Evolutionary conservation across 2,113 vertebrate species (phyloP).

Genomic region (Climacteris rufus): DNA sequence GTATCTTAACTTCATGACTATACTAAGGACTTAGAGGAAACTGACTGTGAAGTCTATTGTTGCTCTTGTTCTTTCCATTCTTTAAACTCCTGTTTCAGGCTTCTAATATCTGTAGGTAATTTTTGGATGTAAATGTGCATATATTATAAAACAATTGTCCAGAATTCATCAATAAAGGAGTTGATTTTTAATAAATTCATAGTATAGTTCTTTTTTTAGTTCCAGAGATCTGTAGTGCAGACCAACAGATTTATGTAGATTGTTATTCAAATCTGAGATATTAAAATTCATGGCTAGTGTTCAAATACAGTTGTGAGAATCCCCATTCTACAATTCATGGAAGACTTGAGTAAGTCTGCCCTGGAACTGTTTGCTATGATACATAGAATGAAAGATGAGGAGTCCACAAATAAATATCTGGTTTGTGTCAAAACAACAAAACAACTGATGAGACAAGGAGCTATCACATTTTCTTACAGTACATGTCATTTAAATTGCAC

Average conservation of each 20-base stretch:
- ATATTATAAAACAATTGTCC: slow-evolving; percentile 10
- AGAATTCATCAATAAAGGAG: neutral
- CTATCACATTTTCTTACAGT: neutral
- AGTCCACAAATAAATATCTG: neutral
- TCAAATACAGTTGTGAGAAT: neutral
- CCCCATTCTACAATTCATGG: neutral
- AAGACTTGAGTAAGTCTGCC: neutral
- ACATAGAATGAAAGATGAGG: neutral
- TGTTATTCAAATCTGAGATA: neutral
- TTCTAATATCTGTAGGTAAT: neutral
- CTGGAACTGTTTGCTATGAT: neutral
- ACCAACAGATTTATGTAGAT: neutral
- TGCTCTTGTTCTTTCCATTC: slow-evolving; percentile 40
- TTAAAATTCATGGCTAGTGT: neutral
- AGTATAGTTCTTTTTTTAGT: neutral
- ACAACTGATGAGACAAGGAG: neutral
- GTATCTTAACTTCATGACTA: slow-evolving; percentile 73
- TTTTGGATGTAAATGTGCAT: slow-evolving; percentile 24
- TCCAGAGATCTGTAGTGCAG: neutral
- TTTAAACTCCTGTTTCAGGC: slow-evolving; percentile 45
- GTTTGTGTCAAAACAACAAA: neutral
- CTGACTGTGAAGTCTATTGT: slow-evolving; percentile 65
- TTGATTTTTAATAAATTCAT: neutral
- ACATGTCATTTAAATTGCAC: neutral
- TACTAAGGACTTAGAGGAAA: slow-evolving; percentile 50